Percentiles rank a stretch among this genome's conserved stretches.
phyloP scores from a whole-genome alignment of 2,888 invertebrate genomes.

The Sminthurinus aureus region DNA sequence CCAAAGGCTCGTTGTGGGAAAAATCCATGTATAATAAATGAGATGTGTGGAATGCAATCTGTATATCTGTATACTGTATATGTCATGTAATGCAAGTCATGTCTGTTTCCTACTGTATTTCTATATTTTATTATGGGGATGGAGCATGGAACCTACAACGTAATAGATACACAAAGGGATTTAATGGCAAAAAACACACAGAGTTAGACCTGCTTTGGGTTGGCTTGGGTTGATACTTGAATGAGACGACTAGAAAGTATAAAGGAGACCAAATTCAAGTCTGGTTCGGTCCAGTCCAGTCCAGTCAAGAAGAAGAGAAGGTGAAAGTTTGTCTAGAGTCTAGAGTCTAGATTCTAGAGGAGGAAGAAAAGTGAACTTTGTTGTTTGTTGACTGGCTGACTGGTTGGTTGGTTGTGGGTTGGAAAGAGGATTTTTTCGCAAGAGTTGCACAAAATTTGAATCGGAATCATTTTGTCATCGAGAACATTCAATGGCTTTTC shows the following conservation, averaged over 20 bases:
- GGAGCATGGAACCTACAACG: neutral
- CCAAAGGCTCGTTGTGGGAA: neutral
- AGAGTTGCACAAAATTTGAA: conserved; percentile 51
- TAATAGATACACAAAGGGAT: conserved; percentile 15
- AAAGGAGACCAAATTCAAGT: no score
- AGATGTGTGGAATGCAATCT: neutral
- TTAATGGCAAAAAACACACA: neutral
- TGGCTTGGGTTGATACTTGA: no score
- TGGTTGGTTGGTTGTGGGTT: neutral
- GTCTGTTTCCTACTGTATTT: no score
- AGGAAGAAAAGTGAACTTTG: neutral
- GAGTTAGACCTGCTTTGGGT: neutral
- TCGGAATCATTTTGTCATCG: conserved; percentile 45
- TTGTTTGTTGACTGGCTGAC: no score
- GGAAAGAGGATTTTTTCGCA: conserved; percentile 40
- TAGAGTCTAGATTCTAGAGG: no score
- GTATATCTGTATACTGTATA: no score
- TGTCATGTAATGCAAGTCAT: no score
- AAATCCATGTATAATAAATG: neutral
- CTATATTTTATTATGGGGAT: neutral
- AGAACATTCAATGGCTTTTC: conserved; percentile 36
- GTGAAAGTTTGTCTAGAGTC: neutral
- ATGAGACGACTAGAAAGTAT: no score
- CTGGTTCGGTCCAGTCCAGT: neutral
- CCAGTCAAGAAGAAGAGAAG: neutral